Base-by-base conservation (phyloP, 2,113 vertebrate species). In the Calypte anna region DNA sequence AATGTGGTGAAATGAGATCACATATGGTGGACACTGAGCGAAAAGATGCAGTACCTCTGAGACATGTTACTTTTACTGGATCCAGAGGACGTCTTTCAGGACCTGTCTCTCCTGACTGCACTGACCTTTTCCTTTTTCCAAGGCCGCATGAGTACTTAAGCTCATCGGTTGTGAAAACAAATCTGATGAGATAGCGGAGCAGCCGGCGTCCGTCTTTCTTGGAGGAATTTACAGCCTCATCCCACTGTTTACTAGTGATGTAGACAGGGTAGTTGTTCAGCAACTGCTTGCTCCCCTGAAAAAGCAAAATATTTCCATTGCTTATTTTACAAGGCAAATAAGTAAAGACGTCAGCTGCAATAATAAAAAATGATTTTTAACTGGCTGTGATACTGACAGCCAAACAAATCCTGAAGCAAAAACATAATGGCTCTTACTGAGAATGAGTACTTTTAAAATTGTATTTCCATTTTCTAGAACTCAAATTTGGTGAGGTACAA, bases 1-100 rank as follows among this genome's bases (percentile, higher is more conserved):
- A 97, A 98, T 98, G 98, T 94, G 91, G 98, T 98, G 98, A 98
- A 98, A 98, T 98, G 98, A 98, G 96, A 97, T 95, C 97, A 98
- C 95, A 91, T 97, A 98, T 97, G 98, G 97, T 72, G 97, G 97
- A 98, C 97, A 91, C 98, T 96, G 98, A 98, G 98, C 86, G 97
- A 98, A 98, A 98, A 97, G 97, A 97, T 98, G 98, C 97, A 97
- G 98, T 99, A 99, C 99, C 99, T 99, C 99, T 99, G 98, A 99
- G 99, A 98, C 99, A 99, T 98, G 99, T 99, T 98, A 99, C 99
- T 99, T 99, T 99, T 98, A 99, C 98, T 61, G 99, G 99, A 98
- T 99, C 99, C 97, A 99, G 99, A 82, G 99, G 99, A 82, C 99
- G 98, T 97, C 99, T 99, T 98, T 99, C 99, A 87, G 99, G 98